Conservation (phyloP, 2,888 invertebrate species). For the Pyrgus malvae region DNA sequence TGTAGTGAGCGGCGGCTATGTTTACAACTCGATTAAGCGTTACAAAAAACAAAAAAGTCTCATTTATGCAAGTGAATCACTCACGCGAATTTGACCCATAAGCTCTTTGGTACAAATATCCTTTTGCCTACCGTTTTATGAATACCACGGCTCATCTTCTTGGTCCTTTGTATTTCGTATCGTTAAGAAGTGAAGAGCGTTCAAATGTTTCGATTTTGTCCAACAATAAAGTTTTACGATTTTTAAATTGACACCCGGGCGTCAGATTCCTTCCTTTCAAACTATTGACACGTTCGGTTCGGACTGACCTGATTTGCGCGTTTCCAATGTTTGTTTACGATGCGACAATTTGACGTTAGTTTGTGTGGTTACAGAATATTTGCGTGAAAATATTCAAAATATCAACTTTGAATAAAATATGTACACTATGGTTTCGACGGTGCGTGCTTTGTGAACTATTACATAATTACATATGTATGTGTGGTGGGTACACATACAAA, state of each 20-base stretch:
- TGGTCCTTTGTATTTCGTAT: not conserved
- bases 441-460: no score
- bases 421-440: no score
- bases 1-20: slow-evolving; percentile 33
- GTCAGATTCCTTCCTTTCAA: slow-evolving; percentile 59
- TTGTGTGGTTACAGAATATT: no score
- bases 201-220: slow-evolving; percentile 36
- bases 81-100: not conserved
- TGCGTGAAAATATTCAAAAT: no score
- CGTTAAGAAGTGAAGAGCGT: slow-evolving; percentile 32
- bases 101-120: not conserved
- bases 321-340: slow-evolving; percentile 47
- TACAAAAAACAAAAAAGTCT: not conserved
- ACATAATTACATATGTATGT: no score
- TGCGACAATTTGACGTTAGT: not conserved
- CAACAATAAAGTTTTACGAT: slow-evolving; percentile 63
- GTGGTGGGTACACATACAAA: no score
- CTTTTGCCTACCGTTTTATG: not conserved
- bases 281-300: slow-evolving; percentile 66
- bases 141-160: not conserved
- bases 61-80: not conserved
- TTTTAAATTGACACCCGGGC: slow-evolving; percentile 61
- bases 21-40: slow-evolving; percentile 31
- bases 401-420: no score
- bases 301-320: slow-evolving; percentile 51